Percentiles rank a stretch among this genome's conserved stretches.
These are phyloP conservation scores for Scartelaos histophorus DNA, from an alignment of 2,113 vertebrate species.

Conservation along the genomic window DNA sequence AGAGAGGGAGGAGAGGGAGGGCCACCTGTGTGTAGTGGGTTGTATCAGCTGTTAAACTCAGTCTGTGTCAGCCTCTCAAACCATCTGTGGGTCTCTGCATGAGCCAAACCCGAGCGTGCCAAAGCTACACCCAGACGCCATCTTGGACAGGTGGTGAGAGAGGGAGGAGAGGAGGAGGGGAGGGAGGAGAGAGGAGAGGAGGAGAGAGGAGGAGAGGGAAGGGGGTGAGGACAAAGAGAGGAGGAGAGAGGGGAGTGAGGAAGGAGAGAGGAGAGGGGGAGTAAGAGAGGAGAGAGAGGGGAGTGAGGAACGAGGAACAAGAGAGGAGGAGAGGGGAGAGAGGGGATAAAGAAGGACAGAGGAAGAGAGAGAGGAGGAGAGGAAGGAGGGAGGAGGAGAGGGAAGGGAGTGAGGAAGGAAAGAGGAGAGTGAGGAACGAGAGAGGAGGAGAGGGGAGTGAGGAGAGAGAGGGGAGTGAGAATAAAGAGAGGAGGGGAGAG, in stretches of 20 bases:
- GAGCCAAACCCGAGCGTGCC: constrained; percentile 29
- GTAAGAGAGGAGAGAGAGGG: no score
- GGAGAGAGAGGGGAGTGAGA: constrained; percentile 1
- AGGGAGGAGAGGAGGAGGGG: background rate
- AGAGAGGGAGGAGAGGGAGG: constrained; percentile 20
- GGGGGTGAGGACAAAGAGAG: background rate
- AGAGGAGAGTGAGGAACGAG: constrained; percentile 6
- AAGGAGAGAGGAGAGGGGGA: background rate
- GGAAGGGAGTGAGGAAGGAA: no score
- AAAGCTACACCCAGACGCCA: background rate
- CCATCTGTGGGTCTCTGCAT: constrained; percentile 56
- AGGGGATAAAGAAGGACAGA: no score
- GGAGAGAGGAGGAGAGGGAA: background rate
- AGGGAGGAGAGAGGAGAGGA: background rate
- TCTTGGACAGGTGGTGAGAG: constrained; percentile 1
- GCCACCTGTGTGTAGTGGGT: constrained; percentile 59
- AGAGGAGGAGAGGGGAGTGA: background rate
- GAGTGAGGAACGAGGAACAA: background rate
- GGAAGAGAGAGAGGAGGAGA: no score
- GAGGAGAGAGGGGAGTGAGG: no score
- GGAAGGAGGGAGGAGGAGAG: background rate
- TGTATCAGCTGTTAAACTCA: constrained; percentile 52
- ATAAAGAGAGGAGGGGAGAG: no score
- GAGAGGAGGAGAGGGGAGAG: constrained; percentile 1
- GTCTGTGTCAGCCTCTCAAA: constrained; percentile 44